phyloP scores from a whole-genome alignment of 2,797 vertebrate genomes.

The Coregonus sp. region DNA sequence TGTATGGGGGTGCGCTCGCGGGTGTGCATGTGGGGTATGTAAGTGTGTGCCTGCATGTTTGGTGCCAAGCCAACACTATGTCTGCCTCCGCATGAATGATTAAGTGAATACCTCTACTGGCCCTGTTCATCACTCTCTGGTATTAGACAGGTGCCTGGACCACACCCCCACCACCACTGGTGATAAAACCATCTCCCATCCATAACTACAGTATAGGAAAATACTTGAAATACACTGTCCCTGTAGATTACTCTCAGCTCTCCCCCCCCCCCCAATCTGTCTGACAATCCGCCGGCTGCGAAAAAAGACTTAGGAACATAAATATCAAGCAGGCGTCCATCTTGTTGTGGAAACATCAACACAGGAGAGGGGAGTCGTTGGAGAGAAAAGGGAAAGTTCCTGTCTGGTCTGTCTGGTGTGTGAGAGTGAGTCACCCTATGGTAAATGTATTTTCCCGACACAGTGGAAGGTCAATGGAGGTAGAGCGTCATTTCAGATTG shows the following conservation, averaged over 20 bases:
- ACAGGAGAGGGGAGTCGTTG: conserved; percentile 35
- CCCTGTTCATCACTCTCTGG: conserved; percentile 46
- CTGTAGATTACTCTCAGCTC: conserved; percentile 38
- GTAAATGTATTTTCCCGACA: conserved; percentile 67
- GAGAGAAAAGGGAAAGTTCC: conserved; percentile 51
- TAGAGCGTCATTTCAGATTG: conserved; percentile 41
- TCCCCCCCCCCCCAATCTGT: conserved; percentile 39
- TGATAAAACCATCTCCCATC: conserved; percentile 44
- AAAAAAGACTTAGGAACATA: conserved; percentile 49
- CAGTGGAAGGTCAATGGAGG: conserved; percentile 56
- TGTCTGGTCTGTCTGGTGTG: conserved; percentile 57
- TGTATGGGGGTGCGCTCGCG: background rate
- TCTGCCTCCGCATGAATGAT: background rate
- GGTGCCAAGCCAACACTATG: background rate
- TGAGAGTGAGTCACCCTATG: conserved; percentile 62
- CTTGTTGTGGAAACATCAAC: conserved; percentile 58
- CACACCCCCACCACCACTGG: conserved; percentile 30
- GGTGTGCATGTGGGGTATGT: background rate
- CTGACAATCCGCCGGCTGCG: conserved; percentile 37
- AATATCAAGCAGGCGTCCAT: conserved; percentile 49
- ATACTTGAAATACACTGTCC: conserved; percentile 45
- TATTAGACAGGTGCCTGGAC: conserved; percentile 60
- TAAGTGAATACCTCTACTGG: conserved; percentile 36
- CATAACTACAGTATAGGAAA: conserved; percentile 15
- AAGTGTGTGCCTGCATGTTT: background rate